These are phyloP conservation scores for Megalops cyprinoides DNA, from an alignment of 2,797 vertebrate genomes.

Conservation along the genomic window DNA sequence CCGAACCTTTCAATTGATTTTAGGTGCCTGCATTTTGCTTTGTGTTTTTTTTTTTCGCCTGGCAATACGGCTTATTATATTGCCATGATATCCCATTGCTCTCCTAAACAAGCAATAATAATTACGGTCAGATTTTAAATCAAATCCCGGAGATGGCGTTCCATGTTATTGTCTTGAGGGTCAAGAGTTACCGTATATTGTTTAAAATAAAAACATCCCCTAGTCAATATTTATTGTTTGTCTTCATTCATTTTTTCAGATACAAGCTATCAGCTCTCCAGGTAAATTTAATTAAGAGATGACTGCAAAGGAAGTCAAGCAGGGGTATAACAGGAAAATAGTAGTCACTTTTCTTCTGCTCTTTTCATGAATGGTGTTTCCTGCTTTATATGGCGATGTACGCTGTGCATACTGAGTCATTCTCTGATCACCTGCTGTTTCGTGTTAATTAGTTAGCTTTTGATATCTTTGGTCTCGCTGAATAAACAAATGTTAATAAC, in stretches of 20 bases:
- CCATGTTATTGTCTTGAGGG: neutral
- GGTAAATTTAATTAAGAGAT: neutral
- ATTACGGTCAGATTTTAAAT: neutral
- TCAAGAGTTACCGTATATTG: too few relatives aligned
- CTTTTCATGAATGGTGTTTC: neutral
- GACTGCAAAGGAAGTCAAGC: neutral
- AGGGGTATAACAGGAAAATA: neutral
- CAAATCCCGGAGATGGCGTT: neutral
- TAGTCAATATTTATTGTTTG: neutral
- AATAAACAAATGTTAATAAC: too few relatives aligned
- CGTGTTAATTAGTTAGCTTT: too few relatives aligned
- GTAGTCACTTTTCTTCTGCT: neutral
- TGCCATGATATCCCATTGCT: neutral
- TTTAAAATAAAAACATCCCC: neutral
- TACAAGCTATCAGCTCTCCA: neutral
- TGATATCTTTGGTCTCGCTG: too few relatives aligned
- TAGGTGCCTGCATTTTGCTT: neutral
- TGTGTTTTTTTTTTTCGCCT: neutral
- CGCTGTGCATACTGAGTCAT: neutral
- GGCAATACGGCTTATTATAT: neutral
- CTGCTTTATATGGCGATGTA: neutral
- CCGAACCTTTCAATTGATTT: neutral
- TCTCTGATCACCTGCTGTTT: neutral
- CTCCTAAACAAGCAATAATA: neutral
- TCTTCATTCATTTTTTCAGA: neutral